phyloP scores from a whole-genome alignment of 2,888 invertebrate species.

The Erebia ligea region DNA sequence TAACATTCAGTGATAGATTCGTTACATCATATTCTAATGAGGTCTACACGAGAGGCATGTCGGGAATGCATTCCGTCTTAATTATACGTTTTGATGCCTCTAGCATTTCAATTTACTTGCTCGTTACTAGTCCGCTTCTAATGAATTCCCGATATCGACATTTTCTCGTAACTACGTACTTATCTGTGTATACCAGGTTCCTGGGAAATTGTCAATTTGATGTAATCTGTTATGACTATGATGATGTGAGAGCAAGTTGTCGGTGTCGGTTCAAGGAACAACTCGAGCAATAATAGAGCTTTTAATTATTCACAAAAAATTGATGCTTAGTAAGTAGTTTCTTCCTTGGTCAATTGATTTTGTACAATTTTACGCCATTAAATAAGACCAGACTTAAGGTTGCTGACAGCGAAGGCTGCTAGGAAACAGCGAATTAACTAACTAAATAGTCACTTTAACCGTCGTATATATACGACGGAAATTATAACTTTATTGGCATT shows the following conservation, averaged over 20 bases:
- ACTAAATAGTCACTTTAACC: too few species aligned
- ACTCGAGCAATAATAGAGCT: too few species aligned
- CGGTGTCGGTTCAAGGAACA: too few species aligned
- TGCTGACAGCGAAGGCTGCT: too few species aligned
- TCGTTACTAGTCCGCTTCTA: constrained; percentile 12
- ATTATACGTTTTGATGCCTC: constrained; percentile 21
- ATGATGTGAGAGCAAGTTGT: background rate
- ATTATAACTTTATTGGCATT: too few species aligned
- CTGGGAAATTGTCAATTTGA: constrained; percentile 12
- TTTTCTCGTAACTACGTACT: background rate
- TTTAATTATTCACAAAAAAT: too few species aligned
- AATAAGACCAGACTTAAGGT: too few species aligned
- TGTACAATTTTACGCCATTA: too few species aligned
- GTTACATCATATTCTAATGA: constrained; percentile 26
- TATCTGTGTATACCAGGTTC: background rate
- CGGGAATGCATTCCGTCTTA: constrained; percentile 22
- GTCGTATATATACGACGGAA: too few species aligned
- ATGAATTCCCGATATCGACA: constrained; percentile 19
- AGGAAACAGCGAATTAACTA: too few species aligned
- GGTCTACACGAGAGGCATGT: constrained; percentile 20
- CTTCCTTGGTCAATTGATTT: too few species aligned
- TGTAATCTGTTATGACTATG: background rate
- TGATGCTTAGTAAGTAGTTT: too few species aligned
- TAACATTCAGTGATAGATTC: constrained; percentile 19
- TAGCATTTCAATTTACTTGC: constrained; percentile 20